Evolutionary conservation across 2,888 invertebrate genomes (phyloP).

Genomic region (Rotaria sp.): DNA sequence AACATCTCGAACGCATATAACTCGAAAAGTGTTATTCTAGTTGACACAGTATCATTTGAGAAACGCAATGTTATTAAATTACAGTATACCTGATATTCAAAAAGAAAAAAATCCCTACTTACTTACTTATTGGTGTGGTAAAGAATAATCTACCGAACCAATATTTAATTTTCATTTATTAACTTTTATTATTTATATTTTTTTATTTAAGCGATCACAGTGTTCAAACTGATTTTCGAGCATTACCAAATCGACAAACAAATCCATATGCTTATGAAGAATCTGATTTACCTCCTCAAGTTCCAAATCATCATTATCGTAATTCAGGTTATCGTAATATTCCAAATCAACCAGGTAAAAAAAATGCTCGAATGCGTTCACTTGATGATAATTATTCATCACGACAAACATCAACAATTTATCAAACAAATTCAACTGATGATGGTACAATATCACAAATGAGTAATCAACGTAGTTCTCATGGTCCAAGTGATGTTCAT

Average conservation of each 20-base stretch:
- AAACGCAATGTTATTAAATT: too few species aligned
- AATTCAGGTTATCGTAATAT: background rate
- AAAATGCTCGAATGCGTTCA: background rate
- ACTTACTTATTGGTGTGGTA: too few species aligned
- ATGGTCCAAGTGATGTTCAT: background rate
- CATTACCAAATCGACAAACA: background rate
- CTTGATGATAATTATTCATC: background rate
- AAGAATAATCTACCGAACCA: too few species aligned
- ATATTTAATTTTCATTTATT: too few species aligned
- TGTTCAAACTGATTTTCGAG: background rate
- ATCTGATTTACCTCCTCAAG: slow-evolving; percentile 1
- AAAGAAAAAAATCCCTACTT: too few species aligned
- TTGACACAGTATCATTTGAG: too few species aligned
- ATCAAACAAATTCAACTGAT: background rate
- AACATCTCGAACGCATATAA: too few species aligned
- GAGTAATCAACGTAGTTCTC: background rate
- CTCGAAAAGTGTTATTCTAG: too few species aligned
- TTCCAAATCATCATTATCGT: background rate
- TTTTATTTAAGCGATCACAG: background rate
- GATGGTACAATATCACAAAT: background rate
- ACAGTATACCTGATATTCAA: too few species aligned
- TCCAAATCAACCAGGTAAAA: background rate
- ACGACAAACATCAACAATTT: background rate
- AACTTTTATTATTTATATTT: background rate
- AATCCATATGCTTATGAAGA: background rate